Evolutionary conservation across 2,888 invertebrate genomes (phyloP), one percentile per base, ranked within the genome.

Genomic region (Parelbella ahira): DNA sequence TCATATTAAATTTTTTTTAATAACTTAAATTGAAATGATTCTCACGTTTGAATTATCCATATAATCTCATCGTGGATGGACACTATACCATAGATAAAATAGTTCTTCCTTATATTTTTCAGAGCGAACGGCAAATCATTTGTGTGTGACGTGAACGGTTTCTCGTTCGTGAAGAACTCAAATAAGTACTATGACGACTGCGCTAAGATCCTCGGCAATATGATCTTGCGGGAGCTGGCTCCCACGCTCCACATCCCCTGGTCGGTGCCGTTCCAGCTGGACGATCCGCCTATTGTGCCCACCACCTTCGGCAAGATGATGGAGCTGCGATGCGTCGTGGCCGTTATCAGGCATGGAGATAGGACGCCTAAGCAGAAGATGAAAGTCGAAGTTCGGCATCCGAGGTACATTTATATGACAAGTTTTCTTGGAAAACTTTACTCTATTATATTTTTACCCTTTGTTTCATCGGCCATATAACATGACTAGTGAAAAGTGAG

Each of bases 111-210:
- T n/a, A n/a, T n/a, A n/a, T n/a, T n/a, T 55, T 48, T 19, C 72
- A 94, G 98, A 75, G 99, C 99, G 9, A 99, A 97, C 88, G 99
- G 99, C 32, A 97, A 97, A 78, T 99, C 99, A 0, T 99, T 96
- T 76, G 99, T 99, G 0, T 99, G 99, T 84, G 99, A 99, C 88
- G 99, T 99, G 1, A 99, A 99, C 82, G 99, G 99, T 0, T 99
- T 99, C 80, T 99, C 98, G 68, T 99, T 99, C 81, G 99, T 99
- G 12, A 99, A 99, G 78, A 99, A 98, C 75, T 99, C 99, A 0
- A 97, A 97, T 76, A 99, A 99, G 71, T 99, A 99, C 86, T 99
- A 99, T 72, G 99, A 99, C 78, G 99, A 99, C 69, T 99, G 98
- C 78, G 98, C 99, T 10, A 97, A 98, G 86, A 99, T 99, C 48